These are phyloP conservation scores for Melanotus villosus DNA, from an alignment of 2,888 invertebrate genomes.

Conservation along the genomic window DNA sequence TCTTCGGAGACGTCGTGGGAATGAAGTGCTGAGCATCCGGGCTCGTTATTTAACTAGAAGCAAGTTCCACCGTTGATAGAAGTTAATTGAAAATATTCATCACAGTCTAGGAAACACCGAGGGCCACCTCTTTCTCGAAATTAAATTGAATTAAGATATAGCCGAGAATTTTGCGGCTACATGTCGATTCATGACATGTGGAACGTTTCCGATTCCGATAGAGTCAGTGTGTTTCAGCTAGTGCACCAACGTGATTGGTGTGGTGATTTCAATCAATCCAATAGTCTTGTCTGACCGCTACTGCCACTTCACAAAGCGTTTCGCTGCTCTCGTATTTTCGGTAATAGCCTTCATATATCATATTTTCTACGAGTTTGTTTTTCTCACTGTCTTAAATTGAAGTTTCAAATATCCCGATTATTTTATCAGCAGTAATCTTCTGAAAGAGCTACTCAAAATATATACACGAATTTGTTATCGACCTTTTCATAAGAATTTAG, in stretches of 20 bases:
- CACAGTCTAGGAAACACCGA: conserved; percentile 25
- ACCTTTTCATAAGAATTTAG: too few relatives aligned
- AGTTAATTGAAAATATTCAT: conserved; percentile 44
- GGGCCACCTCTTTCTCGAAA: conserved; percentile 1
- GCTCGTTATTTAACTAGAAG: conserved; percentile 38
- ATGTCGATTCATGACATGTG: too few relatives aligned
- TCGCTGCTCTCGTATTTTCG: conserved; percentile 19
- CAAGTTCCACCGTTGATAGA: conserved; percentile 23
- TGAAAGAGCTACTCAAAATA: too few relatives aligned
- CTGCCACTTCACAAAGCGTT: conserved; percentile 24
- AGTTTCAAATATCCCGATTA: conserved; percentile 13
- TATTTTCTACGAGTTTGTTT: conserved; percentile 27
- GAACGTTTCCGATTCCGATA: background rate
- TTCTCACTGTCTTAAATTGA: background rate
- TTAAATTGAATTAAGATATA: conserved; percentile 33
- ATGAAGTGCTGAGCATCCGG: conserved; percentile 38
- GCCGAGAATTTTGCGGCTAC: conserved; percentile 3
- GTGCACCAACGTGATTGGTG: conserved; percentile 9
- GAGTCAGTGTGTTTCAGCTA: conserved; percentile 6
- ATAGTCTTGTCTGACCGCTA: conserved; percentile 26
- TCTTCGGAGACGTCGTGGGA: conserved; percentile 29
- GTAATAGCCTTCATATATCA: conserved; percentile 30
- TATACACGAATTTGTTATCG: too few relatives aligned
- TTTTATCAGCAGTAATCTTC: background rate
- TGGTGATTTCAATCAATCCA: conserved; percentile 29